Conservation (phyloP, 2,888 invertebrate species). For the Synergus umbraculus region DNA sequence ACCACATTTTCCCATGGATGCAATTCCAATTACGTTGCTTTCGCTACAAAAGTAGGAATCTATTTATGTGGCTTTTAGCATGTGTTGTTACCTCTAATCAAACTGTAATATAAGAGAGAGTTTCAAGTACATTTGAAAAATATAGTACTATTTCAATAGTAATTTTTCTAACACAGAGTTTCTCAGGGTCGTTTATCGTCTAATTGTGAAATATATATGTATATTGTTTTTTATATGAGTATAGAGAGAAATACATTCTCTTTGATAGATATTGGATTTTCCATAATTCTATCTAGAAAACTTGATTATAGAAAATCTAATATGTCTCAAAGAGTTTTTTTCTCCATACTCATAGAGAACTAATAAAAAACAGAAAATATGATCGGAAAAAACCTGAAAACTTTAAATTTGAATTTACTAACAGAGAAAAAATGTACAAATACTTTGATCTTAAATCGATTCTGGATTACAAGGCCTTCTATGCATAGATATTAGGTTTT, state of each 20-base stretch:
- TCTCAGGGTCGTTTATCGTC: too few species aligned
- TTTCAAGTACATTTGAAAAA: background rate
- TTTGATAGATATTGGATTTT: too few species aligned
- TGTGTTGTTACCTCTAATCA: slow-evolving; percentile 14
- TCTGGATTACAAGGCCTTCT: slow-evolving; percentile 4
- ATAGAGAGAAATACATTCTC: too few species aligned
- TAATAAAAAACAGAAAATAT: background rate
- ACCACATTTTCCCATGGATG: slow-evolving; percentile 14
- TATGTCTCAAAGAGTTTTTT: background rate
- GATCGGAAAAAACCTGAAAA: background rate
- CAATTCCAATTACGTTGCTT: slow-evolving; percentile 17
- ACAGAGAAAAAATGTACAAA: background rate
- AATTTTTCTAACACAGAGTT: too few species aligned
- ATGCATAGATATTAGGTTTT: slow-evolving; percentile 24
- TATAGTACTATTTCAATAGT: too few species aligned
- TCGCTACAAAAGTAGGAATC: background rate
- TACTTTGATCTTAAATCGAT: background rate
- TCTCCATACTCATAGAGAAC: background rate
- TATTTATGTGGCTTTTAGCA: slow-evolving; percentile 20
- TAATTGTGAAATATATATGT: background rate
- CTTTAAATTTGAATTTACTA: background rate
- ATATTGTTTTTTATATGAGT: too few species aligned
- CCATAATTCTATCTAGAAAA: too few species aligned
- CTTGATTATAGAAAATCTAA: too few species aligned
- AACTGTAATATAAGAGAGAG: background rate